These are phyloP conservation scores for Trypoxylon attenuatum DNA, from an alignment of 2,888 invertebrate genomes.

Conservation along the genomic window DNA sequence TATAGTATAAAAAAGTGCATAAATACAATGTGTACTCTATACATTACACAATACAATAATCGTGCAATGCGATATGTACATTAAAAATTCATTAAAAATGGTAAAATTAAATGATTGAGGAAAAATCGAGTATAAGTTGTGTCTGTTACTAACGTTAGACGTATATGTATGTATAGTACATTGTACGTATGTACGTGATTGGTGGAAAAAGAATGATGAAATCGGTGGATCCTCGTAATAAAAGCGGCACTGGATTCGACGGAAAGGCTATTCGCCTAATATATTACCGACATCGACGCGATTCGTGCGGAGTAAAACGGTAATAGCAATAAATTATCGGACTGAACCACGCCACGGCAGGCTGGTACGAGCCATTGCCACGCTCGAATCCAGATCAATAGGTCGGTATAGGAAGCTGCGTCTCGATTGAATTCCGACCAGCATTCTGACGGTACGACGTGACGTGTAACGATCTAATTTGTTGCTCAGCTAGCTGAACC, in stretches of 20 bases:
- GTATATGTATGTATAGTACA: too few species aligned
- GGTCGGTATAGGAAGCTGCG: conserved; percentile 27
- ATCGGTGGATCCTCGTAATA: conserved; percentile 30
- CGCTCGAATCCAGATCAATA: conserved; percentile 42
- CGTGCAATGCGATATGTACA: too few species aligned
- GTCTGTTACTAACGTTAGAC: too few species aligned
- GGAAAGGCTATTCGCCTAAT: conserved; percentile 14
- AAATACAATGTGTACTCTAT: too few species aligned
- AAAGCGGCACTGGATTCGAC: conserved; percentile 21
- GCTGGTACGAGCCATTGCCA: conserved; percentile 12
- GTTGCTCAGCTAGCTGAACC: too few species aligned
- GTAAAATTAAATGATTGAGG: too few species aligned
- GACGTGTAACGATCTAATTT: conserved; percentile 51
- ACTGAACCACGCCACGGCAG: too few species aligned
- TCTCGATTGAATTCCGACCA: conserved; percentile 43
- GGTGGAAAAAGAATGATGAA: conserved; percentile 13
- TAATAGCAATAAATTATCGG: conserved; percentile 40
- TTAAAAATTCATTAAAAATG: too few species aligned
- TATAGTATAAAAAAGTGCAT: too few species aligned
- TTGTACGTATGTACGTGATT: conserved; percentile 1
- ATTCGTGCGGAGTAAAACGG: conserved; percentile 13
- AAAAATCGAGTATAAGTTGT: too few species aligned
- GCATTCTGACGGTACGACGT: conserved; percentile 19
- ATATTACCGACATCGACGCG: conserved; percentile 13
- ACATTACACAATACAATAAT: too few species aligned